These are phyloP conservation scores for Dinoponera quadriceps DNA, from an alignment of 1,140 invertebrate species.

Conservation along the genomic window DNA sequence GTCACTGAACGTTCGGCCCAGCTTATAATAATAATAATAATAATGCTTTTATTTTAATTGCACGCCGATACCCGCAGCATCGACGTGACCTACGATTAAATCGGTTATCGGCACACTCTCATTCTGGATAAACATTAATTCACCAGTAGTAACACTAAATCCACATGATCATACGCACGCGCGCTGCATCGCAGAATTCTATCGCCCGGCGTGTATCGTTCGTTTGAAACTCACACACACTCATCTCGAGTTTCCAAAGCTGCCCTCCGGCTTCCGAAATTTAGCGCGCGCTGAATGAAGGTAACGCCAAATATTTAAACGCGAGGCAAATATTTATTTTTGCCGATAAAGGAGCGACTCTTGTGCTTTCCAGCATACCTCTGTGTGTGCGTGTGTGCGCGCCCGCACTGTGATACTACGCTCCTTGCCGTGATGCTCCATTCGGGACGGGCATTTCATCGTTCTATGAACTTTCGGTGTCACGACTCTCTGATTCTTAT, in stretches of 20 bases:
- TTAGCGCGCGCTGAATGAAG: constrained; percentile 3
- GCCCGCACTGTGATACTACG: neutral
- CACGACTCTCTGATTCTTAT: constrained; percentile 58
- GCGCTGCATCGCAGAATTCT: neutral
- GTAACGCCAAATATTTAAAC: constrained; percentile 39
- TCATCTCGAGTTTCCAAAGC: constrained; percentile 16
- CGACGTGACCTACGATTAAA: neutral
- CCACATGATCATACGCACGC: neutral
- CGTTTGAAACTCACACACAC: neutral
- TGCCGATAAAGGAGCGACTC: constrained; percentile 20
- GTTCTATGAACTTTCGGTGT: constrained; percentile 58
- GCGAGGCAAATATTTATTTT: constrained; percentile 37
- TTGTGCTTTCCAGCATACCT: neutral
- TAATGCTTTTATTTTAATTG: neutral
- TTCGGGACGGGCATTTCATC: constrained; percentile 49
- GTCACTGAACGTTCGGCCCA: no score
- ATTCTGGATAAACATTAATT: constrained; percentile 21
- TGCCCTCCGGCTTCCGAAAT: constrained; percentile 26
- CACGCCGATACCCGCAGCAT: neutral
- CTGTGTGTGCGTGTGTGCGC: neutral
- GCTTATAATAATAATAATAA: neutral
- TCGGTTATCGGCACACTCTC: neutral
- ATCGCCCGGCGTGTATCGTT: neutral
- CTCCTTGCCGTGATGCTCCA: constrained; percentile 14
- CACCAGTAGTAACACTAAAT: neutral